These are phyloP conservation scores for Pangasius krempfi DNA, from an alignment of 2,797 vertebrate species.

Conservation along the genomic window DNA sequence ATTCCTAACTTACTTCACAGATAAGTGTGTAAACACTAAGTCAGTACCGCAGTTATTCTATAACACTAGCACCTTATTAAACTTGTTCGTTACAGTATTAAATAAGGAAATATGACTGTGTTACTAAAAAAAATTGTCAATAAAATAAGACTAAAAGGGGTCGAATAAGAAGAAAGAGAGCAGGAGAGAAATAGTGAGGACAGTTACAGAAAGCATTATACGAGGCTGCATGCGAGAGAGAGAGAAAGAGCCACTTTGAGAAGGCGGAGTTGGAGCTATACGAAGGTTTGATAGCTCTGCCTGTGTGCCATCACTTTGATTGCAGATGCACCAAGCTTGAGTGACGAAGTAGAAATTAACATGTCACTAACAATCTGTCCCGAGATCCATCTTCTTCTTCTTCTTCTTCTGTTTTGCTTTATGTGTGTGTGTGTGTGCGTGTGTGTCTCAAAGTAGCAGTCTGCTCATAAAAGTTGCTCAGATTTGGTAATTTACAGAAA, in stretches of 20 bases:
- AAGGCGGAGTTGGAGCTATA: constrained; percentile 25
- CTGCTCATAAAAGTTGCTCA: constrained; percentile 54
- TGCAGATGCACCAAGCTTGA: constrained; percentile 73
- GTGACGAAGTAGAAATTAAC: constrained; percentile 83
- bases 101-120: not conserved
- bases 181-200: not conserved
- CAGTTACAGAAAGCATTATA: constrained; percentile 5
- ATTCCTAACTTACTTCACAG: not conserved
- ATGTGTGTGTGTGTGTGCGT: constrained; percentile 5
- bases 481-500: constrained; percentile 69
- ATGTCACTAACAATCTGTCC: constrained; percentile 82
- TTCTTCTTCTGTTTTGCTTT: constrained; percentile 21
- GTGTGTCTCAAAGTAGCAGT: constrained; percentile 32
- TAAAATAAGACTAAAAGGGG: too few species aligned
- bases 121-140: not conserved
- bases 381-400: constrained; percentile 79
- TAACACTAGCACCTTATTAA: not conserved
- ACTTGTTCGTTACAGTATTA: not conserved
- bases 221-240: constrained; percentile 12
- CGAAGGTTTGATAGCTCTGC: constrained; percentile 59
- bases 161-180: not conserved
- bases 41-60: not conserved
- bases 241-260: constrained; percentile 39
- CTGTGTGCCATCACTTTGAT: constrained; percentile 70
- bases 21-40: not conserved